Conservation (phyloP, 2,888 invertebrate species). For the Noctua fimbriata region DNA sequence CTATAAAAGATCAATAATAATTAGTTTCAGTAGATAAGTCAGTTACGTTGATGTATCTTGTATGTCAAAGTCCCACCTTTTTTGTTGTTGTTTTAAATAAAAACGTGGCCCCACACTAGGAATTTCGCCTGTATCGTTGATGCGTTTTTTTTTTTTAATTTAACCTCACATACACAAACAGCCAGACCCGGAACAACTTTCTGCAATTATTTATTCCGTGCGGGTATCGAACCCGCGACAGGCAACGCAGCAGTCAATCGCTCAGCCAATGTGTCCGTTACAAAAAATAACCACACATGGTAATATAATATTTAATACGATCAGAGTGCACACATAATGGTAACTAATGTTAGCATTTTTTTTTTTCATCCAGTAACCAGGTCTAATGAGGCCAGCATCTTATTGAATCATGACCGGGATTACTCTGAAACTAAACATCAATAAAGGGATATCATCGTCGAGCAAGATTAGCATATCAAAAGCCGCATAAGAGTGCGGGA, state of each 20-base stretch:
- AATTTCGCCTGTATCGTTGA: too few relatives aligned
- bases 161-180: too few relatives aligned
- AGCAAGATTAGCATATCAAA: slow-evolving; percentile 63
- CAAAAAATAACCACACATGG: background rate
- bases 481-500: slow-evolving; percentile 20
- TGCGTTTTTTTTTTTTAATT: too few relatives aligned
- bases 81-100: background rate
- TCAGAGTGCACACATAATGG: background rate
- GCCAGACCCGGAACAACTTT: too few relatives aligned
- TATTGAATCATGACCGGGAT: background rate
- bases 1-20: background rate
- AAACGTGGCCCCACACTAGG: too few relatives aligned
- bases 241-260: too few relatives aligned
- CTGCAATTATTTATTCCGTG: too few relatives aligned
- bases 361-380: background rate
- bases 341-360: background rate
- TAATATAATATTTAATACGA: slow-evolving; percentile 6
- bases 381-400: background rate
- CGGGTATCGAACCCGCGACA: too few relatives aligned
- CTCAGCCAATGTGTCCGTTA: background rate
- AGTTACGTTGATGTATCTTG: background rate
- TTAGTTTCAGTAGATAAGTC: background rate
- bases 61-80: background rate
- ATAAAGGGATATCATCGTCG: slow-evolving; percentile 4
- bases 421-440: background rate